Base-by-base conservation (phyloP, 2,113 vertebrate species). In the Cynocephalus volans region DNA sequence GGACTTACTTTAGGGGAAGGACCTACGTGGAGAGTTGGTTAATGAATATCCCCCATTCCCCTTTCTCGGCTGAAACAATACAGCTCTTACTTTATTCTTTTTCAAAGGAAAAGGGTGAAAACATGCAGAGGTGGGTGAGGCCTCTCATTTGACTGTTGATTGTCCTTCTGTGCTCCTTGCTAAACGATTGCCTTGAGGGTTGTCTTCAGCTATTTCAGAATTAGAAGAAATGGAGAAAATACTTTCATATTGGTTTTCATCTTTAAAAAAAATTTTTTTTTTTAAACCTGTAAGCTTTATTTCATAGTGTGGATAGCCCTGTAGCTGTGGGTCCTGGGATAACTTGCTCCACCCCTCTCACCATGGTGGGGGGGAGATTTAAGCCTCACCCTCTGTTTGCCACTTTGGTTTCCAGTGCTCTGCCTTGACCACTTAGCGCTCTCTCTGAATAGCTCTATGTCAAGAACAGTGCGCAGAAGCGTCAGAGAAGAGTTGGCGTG, bases 31-130 rank as follows among this genome's bases (percentile, higher is more conserved):
- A 5, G 95, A 92, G 2, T 12, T 93, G 65, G 95, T 97, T 97
- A 97, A 97, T 72, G 98, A 96, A 80, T 84, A 28, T 85, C 97
- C 97, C 97, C 7, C 95, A 60, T 2, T 5, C 31, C 21, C 50
- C 24, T 93, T 54, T 58, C 45, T 94, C 81, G 60, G 5, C n/a
- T 89, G 0, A 1, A 98, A 88, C 95, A 96, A 97, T 95, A 77
- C 24, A 84, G 80, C 91, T 94, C 97, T 97, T 98, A 94, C 98
- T 97, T 98, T 97, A 92, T 92, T 91, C 83, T 58, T 76, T 96
- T 93, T 98, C 97, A 98, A 98, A 98, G 96, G 95, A 23, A 98
- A 98, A 98, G 85, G 69, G 98, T 89, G 94, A 96, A 41, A 41
- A 87, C 90, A 77, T 84, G 98, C 88, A 98, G 98, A 98, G 89